Percentiles rank a stretch among this genome's conserved stretches.
These are phyloP conservation scores for Hippolais icterina DNA, from an alignment of 2,113 vertebrate genomes.

Conservation along the genomic window DNA sequence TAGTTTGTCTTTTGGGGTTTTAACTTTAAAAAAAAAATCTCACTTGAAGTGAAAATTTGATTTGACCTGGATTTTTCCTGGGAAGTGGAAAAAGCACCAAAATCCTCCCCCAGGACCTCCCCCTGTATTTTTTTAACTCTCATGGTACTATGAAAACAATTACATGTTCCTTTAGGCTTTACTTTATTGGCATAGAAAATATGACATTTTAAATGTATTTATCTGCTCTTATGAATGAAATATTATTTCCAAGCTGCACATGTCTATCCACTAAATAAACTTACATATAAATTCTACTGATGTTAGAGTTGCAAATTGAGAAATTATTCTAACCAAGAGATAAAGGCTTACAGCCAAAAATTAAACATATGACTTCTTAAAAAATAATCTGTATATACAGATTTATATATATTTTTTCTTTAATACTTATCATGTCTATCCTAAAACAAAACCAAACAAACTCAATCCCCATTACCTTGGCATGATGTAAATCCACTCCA, in stretches of 20 bases:
- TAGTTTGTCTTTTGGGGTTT: not conserved
- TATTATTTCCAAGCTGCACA: not conserved
- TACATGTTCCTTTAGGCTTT: not conserved
- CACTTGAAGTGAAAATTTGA: not conserved
- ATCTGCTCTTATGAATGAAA: not conserved
- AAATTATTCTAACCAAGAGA: not conserved
- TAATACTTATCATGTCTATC: not conserved
- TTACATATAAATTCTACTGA: not conserved
- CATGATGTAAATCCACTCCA: slow-evolving; percentile 95
- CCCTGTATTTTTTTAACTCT: not conserved
- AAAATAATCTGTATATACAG: not conserved
- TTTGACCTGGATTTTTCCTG: not conserved
- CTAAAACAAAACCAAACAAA: not conserved
- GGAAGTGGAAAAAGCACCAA: not conserved
- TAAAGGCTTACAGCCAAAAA: not conserved
- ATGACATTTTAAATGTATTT: not conserved
- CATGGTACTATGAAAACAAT: not conserved
- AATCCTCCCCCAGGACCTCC: not conserved
- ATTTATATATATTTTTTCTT: not conserved
- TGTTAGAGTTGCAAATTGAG: not conserved
- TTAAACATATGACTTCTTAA: not conserved
- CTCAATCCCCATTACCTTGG: slow-evolving; percentile 83
- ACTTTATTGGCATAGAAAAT: not conserved
- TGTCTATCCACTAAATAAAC: not conserved
- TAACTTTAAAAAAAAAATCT: not conserved